Evolutionary conservation across 2,888 invertebrate genomes (phyloP).

Genomic region (Crioceris asparagi): DNA sequence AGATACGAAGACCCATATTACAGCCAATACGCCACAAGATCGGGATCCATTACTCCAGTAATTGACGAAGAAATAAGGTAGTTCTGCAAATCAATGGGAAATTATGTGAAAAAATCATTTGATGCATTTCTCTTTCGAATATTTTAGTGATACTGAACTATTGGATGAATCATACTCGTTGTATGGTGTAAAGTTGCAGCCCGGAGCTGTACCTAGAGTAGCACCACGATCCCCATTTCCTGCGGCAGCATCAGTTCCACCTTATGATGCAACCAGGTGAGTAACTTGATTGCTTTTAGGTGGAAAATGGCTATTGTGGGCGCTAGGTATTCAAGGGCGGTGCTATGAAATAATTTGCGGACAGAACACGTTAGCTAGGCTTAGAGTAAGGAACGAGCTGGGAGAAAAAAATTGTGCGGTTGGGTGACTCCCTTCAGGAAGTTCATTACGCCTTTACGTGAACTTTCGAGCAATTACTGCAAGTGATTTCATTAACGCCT

Average conservation of each 20-base stretch:
- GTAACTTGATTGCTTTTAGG: no score
- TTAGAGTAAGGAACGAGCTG: no score
- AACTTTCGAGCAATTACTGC: no score
- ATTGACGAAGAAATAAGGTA: slow-evolving; percentile 85
- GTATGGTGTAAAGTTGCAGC: slow-evolving; percentile 55
- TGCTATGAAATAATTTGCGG: no score
- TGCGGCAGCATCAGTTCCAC: slow-evolving; percentile 41
- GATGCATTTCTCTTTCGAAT: slow-evolving; percentile 7
- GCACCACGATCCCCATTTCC: slow-evolving; percentile 36
- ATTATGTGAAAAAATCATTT: neutral
- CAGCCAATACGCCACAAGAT: slow-evolving; percentile 61
- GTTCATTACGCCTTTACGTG: no score
- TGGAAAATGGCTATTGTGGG: no score
- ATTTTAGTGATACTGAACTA: slow-evolving; percentile 55
- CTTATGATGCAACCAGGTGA: slow-evolving; percentile 51
- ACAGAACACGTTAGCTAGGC: no score
- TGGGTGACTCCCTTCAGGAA: no score
- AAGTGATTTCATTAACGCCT: no score
- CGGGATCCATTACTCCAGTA: slow-evolving; percentile 73
- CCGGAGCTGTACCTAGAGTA: slow-evolving; percentile 41
- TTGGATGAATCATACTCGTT: slow-evolving; percentile 60
- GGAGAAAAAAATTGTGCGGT: no score
- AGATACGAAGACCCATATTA: slow-evolving; percentile 84
- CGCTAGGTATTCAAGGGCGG: no score
- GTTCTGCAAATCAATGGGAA: neutral